These are phyloP conservation scores for Colius striatus DNA, from an alignment of 2,113 vertebrate species.

Conservation along the genomic window DNA sequence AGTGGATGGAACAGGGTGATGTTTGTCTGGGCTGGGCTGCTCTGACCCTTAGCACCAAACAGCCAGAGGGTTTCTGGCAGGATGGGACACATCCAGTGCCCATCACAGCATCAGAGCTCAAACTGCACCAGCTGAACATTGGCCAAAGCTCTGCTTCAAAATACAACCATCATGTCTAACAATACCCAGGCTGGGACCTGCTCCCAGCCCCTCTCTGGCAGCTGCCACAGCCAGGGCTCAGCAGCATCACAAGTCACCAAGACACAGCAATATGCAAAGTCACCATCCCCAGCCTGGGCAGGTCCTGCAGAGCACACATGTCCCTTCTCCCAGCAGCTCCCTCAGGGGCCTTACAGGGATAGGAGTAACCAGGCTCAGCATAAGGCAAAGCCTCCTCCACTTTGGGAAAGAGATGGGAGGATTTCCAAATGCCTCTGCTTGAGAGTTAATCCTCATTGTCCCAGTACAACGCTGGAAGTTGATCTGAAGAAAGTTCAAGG, in stretches of 20 bases:
- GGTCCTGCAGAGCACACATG: accelerated
- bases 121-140: background rate
- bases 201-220: background rate
- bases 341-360: background rate
- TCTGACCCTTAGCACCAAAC: accelerated
- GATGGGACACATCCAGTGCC: accelerated
- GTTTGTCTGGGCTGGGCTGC: background rate
- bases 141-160: background rate
- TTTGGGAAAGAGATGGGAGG: background rate
- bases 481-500: background rate
- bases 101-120: accelerated
- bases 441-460: background rate
- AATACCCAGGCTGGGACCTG: background rate
- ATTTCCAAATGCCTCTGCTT: background rate
- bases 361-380: background rate
- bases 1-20: background rate
- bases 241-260: accelerated
- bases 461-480: accelerated
- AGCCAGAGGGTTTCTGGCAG: accelerated
- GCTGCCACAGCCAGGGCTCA: background rate
- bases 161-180: background rate
- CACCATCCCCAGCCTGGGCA: background rate
- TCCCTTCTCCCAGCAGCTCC: background rate
- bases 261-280: background rate
- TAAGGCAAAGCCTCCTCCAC: background rate